These are phyloP conservation scores for Myripristis murdjan DNA, from an alignment of 2,797 vertebrate genomes.

Conservation along the genomic window DNA sequence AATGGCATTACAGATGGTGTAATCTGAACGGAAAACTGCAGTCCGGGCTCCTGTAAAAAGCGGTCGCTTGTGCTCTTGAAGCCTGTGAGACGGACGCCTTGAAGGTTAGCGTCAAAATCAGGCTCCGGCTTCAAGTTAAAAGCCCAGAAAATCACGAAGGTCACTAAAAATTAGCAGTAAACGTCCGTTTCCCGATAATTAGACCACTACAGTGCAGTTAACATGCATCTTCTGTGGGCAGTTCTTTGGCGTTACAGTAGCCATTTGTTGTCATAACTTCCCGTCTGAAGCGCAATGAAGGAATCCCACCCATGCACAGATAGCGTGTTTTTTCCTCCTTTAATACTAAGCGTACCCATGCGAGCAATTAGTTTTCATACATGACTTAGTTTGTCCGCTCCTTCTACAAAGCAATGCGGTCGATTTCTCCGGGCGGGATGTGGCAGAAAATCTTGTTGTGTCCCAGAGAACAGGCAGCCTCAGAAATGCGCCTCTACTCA, in stretches of 20 bases:
- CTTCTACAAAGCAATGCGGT: slow-evolving; percentile 60
- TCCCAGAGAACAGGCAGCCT: slow-evolving; percentile 49
- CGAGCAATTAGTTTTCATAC: slow-evolving; percentile 70
- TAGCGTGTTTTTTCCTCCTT: slow-evolving; percentile 18
- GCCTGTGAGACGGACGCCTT: slow-evolving; percentile 37
- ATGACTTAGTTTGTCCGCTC: slow-evolving; percentile 54
- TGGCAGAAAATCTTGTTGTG: slow-evolving; percentile 39
- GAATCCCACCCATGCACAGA: slow-evolving; percentile 77
- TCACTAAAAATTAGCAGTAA: slow-evolving; percentile 54
- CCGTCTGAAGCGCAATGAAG: slow-evolving; percentile 66
- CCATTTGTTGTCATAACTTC: slow-evolving; percentile 72
- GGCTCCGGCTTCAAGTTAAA: slow-evolving; percentile 43
- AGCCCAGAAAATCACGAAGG: slow-evolving; percentile 44
- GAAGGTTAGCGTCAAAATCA: slow-evolving; percentile 61
- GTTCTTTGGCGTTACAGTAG: slow-evolving; percentile 39
- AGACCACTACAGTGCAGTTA: slow-evolving; percentile 15
- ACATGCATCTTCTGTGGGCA: slow-evolving; percentile 27
- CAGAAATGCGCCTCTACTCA: slow-evolving; percentile 47
- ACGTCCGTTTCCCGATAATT: slow-evolving; percentile 4
- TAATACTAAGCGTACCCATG: slow-evolving; percentile 50
- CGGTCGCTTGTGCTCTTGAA: slow-evolving; percentile 39
- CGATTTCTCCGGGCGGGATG: slow-evolving; percentile 49
- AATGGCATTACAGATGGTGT: slow-evolving; percentile 50
- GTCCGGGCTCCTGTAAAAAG: slow-evolving; percentile 45
- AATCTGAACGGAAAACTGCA: slow-evolving; percentile 61